Percentiles rank a stretch among this genome's conserved stretches.
Conservation (phyloP, 2,113 vertebrate species). For the Calidris pygmaea region DNA sequence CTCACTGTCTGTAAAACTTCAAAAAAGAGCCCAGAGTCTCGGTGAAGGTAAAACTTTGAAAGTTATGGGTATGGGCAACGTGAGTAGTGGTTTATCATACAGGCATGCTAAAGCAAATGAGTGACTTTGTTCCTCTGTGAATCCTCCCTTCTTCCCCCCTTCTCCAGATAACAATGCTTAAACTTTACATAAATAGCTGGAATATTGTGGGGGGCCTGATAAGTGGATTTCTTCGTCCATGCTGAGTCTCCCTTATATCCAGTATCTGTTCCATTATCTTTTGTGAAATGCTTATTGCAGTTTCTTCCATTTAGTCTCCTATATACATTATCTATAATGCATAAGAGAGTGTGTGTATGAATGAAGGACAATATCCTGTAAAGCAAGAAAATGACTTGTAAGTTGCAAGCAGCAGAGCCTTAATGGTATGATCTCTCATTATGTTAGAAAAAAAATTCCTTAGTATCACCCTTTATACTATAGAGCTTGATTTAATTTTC, state of each 20-base stretch:
- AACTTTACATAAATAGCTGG: slow-evolving; percentile 53
- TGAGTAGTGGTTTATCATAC: not conserved
- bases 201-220: slow-evolving; percentile 42
- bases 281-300: slow-evolving; percentile 48
- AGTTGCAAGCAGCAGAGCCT: slow-evolving; percentile 4
- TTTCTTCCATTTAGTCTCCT: slow-evolving; percentile 40
- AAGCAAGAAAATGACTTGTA: slow-evolving; percentile 61
- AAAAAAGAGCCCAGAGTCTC: not conserved
- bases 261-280: slow-evolving; percentile 32
- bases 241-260: slow-evolving; percentile 33
- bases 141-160: not conserved
- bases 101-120: not conserved
- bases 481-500: slow-evolving; percentile 3
- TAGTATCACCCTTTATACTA: not conserved
- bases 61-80: not conserved
- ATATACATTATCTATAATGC: slow-evolving; percentile 49
- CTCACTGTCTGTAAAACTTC: not conserved
- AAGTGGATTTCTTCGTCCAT: slow-evolving; percentile 51
- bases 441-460: not conserved
- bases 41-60: not conserved
- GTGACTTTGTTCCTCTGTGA: not conserved
- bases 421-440: slow-evolving; percentile 57
- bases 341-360: slow-evolving; percentile 48
- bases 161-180: slow-evolving; percentile 17
- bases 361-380: slow-evolving; percentile 50